phyloP scores from a whole-genome alignment of 2,113 vertebrate genomes.

The Urocynchramus pylzowi region DNA sequence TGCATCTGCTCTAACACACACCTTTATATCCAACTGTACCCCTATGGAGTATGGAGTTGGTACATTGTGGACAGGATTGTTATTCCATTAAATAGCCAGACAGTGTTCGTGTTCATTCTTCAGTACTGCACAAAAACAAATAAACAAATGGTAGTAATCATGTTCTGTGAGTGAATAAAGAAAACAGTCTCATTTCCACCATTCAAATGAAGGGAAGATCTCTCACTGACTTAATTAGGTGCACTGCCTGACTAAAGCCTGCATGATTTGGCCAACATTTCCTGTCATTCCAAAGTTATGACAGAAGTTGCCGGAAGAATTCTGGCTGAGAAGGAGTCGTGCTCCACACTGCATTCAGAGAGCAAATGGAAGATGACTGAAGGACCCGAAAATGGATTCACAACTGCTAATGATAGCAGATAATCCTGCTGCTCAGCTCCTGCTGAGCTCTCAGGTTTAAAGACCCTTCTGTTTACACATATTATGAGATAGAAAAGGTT shows the following conservation, averaged over 20 bases:
- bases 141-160: background rate
- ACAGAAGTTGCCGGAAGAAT: slow-evolving; percentile 3
- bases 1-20: fast-evolving
- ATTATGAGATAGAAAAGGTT: background rate
- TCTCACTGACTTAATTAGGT: slow-evolving; percentile 19
- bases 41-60: background rate
- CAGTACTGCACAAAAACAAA: background rate
- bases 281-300: slow-evolving; percentile 26
- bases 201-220: background rate
- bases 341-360: background rate
- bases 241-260: slow-evolving; percentile 6
- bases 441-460: background rate
- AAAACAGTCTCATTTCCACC: background rate
- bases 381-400: background rate
- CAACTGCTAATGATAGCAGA: background rate
- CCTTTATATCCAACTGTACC: background rate
- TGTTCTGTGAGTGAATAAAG: background rate
- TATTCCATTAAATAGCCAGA: background rate
- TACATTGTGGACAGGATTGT: background rate
- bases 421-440: background rate
- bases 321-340: slow-evolving; percentile 10
- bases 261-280: slow-evolving; percentile 42
- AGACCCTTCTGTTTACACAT: background rate
- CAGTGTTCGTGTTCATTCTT: background rate
- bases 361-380: background rate